A percentile compares a stretch with the other conserved stretches of the same genome.
phyloP scores from a whole-genome alignment of 2,797 vertebrate species.

The Enteromius fasciolatus region DNA sequence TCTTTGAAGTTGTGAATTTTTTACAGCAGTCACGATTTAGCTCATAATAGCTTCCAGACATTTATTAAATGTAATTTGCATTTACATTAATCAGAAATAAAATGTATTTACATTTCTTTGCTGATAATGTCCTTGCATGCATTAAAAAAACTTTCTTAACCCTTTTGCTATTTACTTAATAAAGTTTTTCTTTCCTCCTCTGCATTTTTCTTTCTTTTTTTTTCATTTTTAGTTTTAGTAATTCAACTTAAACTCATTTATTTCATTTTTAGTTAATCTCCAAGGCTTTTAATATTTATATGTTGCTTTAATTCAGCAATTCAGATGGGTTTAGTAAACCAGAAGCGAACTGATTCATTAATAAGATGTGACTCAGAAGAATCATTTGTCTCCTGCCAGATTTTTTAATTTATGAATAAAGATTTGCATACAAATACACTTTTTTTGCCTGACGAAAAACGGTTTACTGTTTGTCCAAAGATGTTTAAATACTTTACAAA shows the following conservation, averaged over 20 bases:
- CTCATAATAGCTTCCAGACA: constrained; percentile 1
- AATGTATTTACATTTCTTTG: neutral
- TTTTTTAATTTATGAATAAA: neutral
- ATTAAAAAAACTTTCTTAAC: neutral
- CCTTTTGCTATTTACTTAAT: neutral
- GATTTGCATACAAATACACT: constrained; percentile 1
- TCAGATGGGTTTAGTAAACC: neutral
- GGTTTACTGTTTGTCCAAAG: no score
- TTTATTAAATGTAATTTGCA: neutral
- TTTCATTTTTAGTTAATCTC: neutral
- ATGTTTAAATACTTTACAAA: no score
- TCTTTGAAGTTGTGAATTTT: neutral
- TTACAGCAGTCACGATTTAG: neutral
- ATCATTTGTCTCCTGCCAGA: neutral
- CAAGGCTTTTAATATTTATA: neutral
- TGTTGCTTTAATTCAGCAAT: neutral
- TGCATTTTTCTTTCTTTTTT: neutral
- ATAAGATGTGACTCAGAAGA: neutral
- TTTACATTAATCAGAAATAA: neutral
- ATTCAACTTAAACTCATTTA: neutral
- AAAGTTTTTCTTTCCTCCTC: neutral
- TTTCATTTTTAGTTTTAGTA: neutral
- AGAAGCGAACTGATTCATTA: neutral
- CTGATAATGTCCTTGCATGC: neutral
- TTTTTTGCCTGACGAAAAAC: neutral